A percentile compares a stretch with the other conserved stretches of the same genome.
phyloP scores from a whole-genome alignment of 2,888 invertebrate species.

The Oscheius sp. region DNA sequence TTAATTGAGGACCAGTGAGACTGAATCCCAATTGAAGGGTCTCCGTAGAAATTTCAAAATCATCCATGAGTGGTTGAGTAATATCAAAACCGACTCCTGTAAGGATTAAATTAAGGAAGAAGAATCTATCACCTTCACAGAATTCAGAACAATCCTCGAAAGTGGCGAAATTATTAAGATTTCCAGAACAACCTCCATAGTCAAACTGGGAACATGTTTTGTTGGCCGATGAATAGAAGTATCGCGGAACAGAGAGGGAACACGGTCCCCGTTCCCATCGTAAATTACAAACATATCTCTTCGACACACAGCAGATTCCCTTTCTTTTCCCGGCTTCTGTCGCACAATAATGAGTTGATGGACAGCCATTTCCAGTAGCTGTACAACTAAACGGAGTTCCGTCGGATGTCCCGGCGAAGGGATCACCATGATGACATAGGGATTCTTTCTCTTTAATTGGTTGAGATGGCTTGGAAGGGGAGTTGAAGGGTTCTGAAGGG shows the following conservation, averaged over 20 bases:
- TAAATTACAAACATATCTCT: conserved; percentile 61
- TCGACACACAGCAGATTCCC: conserved; percentile 63
- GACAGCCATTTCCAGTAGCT: conserved; percentile 43
- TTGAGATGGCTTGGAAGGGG: background rate
- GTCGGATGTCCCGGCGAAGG: conserved; percentile 49
- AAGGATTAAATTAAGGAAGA: no score
- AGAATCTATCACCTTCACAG: conserved; percentile 40
- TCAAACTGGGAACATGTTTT: conserved; percentile 54
- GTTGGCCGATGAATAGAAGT: conserved; percentile 48
- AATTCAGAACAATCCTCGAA: conserved; percentile 55
- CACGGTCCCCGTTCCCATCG: conserved; percentile 54
- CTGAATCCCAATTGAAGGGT: conserved; percentile 58
- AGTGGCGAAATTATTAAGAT: conserved; percentile 63
- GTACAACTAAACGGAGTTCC: conserved; percentile 53
- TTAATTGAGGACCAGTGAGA: conserved; percentile 50
- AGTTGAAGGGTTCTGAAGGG: conserved; percentile 9
- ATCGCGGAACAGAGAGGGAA: conserved; percentile 47
- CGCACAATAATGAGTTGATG: conserved; percentile 61
- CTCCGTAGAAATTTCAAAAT: conserved; percentile 36
- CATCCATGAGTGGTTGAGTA: conserved; percentile 43
- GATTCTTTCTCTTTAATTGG: background rate
- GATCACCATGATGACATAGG: conserved; percentile 56
- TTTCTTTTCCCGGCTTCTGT: conserved; percentile 45
- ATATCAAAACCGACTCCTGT: conserved; percentile 53
- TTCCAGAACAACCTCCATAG: conserved; percentile 65